A percentile compares a stretch with the other conserved stretches of the same genome.
Conservation (phyloP, 2,113 vertebrate genomes). For the Copsychus sechellarum region DNA sequence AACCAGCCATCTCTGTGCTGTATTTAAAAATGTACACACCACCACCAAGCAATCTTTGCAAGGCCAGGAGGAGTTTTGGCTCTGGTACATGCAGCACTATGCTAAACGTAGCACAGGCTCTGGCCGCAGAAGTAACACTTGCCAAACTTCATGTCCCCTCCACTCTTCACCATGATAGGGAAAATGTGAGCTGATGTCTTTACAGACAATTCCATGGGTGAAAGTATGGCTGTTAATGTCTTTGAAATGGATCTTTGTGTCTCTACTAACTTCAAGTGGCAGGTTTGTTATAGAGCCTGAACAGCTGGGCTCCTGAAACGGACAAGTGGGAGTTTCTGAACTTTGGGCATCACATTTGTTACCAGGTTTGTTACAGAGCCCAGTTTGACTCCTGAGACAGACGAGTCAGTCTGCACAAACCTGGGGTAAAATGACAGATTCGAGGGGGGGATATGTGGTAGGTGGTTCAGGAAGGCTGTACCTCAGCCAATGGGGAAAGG, state of each 20-base stretch:
- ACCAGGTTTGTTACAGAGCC: background rate
- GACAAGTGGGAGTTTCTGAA: background rate
- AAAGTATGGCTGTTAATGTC: fast-evolving
- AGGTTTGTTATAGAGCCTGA: background rate
- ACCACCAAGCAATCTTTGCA: background rate
- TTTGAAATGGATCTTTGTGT: background rate
- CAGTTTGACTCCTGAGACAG: background rate
- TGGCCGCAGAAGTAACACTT: fast-evolving
- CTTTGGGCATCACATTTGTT: background rate
- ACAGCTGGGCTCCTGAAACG: background rate
- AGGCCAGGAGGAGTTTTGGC: background rate
- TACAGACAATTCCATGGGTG: background rate
- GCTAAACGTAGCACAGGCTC: fast-evolving
- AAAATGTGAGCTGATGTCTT: background rate
- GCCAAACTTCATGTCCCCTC: background rate
- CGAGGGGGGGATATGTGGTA: background rate
- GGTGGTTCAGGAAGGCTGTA: fast-evolving
- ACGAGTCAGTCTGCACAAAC: background rate
- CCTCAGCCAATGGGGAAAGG: background rate
- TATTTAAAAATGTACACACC: background rate
- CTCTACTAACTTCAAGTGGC: background rate
- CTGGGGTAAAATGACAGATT: background rate
- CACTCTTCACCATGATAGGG: fast-evolving
- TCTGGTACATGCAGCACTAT: background rate
- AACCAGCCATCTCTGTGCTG: background rate